Conservation (phyloP, 2,113 vertebrate species). For the Aptenodytes forsteri region DNA sequence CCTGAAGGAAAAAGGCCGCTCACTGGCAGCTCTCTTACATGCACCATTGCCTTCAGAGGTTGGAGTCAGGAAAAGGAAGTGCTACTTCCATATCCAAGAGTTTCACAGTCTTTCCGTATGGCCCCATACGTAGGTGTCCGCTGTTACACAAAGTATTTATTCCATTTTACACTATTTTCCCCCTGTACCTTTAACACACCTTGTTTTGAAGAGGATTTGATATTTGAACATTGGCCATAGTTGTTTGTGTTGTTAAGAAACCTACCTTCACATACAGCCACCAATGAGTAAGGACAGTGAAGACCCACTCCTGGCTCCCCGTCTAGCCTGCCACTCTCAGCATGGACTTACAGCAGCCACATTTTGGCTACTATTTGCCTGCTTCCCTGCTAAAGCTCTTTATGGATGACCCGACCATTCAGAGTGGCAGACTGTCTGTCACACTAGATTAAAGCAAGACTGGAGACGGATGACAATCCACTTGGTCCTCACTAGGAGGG, state of each 20-base stretch:
- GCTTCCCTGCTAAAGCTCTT: background rate
- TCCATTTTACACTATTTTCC: background rate
- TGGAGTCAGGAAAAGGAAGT: background rate
- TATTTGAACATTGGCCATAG: background rate
- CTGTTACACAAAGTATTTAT: background rate
- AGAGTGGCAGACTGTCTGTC: background rate
- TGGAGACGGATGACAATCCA: background rate
- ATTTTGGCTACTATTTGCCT: background rate
- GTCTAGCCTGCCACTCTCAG: background rate
- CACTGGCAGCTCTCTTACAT: background rate
- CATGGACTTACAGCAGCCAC: background rate
- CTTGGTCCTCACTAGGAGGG: background rate
- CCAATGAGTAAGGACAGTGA: background rate
- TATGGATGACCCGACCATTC: background rate
- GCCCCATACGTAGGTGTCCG: background rate
- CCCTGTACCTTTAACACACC: background rate
- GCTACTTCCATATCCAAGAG: background rate
- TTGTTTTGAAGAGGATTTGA: background rate
- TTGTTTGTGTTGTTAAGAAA: background rate
- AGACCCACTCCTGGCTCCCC: background rate
- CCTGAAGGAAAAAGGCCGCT: background rate
- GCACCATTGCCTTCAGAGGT: background rate
- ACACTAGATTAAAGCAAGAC: background rate
- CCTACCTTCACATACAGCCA: background rate
- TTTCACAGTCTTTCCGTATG: background rate